A percentile compares a stretch with the other conserved stretches of the same genome.
Conservation (phyloP, 2,797 vertebrate species). For the Chaunax sp. region DNA sequence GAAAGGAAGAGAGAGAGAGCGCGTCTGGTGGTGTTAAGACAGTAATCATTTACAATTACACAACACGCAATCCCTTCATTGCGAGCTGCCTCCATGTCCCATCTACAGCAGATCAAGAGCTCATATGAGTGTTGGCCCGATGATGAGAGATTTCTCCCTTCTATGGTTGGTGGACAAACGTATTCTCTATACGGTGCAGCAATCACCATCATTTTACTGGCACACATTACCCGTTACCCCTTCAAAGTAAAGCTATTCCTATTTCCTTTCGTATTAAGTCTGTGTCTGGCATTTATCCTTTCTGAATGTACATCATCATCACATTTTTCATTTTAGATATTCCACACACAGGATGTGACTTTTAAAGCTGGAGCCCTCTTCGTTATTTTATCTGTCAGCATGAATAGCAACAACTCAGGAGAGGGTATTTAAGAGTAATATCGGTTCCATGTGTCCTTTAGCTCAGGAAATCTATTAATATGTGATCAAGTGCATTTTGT, state of each 20-base stretch:
- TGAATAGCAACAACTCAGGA: conserved; percentile 39
- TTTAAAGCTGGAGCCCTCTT: conserved; percentile 46
- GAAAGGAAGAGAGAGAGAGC: conserved; percentile 42
- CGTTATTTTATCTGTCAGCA: conserved; percentile 52
- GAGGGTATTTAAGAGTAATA: conserved; percentile 42
- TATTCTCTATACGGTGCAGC: conserved; percentile 30
- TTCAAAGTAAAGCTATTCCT: conserved; percentile 44
- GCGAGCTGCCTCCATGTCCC: conserved; percentile 54
- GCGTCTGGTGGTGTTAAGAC: conserved; percentile 73
- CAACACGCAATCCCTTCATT: conserved; percentile 70
- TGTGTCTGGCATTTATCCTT: conserved; percentile 30
- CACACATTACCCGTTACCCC: conserved; percentile 49
- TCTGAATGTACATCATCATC: conserved; percentile 52
- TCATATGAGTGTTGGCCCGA: conserved; percentile 66
- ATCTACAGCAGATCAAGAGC: conserved; percentile 70
- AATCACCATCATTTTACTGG: conserved; percentile 54
- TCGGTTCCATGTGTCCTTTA: conserved; percentile 51
- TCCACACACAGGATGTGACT: conserved; percentile 39
- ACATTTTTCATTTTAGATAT: conserved; percentile 55
- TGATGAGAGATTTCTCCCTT: conserved; percentile 58
- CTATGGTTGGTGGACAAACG: conserved; percentile 45
- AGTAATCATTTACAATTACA: conserved; percentile 86
- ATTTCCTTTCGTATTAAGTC: conserved; percentile 36
- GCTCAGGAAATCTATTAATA: conserved; percentile 63
- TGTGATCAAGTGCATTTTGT: conserved; percentile 51